phyloP scores from a whole-genome alignment of 2,888 invertebrate species.

The Rhagophthalmus giganteus region DNA sequence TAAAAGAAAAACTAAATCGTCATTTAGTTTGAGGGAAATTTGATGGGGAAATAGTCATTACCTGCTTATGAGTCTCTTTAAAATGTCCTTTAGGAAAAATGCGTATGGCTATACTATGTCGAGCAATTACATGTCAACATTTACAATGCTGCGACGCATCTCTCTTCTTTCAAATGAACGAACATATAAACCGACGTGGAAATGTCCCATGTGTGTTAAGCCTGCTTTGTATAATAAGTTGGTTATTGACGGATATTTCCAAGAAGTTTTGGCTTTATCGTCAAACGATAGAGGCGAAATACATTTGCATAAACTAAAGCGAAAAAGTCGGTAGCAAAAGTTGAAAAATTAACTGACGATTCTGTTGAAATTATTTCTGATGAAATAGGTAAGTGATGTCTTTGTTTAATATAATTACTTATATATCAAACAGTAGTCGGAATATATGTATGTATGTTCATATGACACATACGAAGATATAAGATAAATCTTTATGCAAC shows the following conservation, averaged over 20 bases:
- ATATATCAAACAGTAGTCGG: no score
- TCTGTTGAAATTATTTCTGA: conserved; percentile 75
- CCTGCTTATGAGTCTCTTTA: conserved; percentile 88
- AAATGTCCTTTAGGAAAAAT: conserved; percentile 94
- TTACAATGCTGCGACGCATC: conserved; percentile 98
- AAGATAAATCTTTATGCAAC: conserved; percentile 80
- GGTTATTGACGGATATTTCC: conserved; percentile 92
- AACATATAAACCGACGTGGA: conserved; percentile 97
- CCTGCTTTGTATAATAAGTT: conserved; percentile 87
- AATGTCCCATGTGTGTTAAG: conserved; percentile 96
- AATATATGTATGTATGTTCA: no score
- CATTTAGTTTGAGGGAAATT: no score
- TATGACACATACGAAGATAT: no score
- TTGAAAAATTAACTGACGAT: conserved; percentile 51
- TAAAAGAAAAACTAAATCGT: conserved; percentile 87
- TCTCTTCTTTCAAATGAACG: conserved; percentile 96
- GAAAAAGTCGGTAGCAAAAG: conserved; percentile 61
- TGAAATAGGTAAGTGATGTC: conserved; percentile 67
- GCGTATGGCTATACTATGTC: conserved; percentile 87
- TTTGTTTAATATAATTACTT: no score
- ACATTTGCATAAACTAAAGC: conserved; percentile 70
- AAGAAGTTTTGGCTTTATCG: conserved; percentile 77
- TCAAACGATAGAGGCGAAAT: conserved; percentile 76
- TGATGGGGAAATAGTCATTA: conserved; percentile 95
- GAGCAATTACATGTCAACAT: conserved; percentile 90